phyloP scores from a whole-genome alignment of 2,797 vertebrate species.

The Gephyroberyx darwinii region DNA sequence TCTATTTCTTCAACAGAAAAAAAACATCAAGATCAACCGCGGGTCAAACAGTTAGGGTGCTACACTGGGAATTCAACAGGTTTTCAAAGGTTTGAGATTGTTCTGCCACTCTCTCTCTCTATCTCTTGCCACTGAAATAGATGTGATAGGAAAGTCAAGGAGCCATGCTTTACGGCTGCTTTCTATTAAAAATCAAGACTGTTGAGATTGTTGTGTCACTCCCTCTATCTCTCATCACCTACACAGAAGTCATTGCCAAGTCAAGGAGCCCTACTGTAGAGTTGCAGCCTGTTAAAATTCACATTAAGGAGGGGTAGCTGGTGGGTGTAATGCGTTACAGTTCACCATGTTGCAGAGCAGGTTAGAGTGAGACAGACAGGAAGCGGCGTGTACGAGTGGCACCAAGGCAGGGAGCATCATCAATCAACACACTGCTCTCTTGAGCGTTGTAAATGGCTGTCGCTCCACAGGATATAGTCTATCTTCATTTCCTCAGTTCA shows the following conservation, averaged over 20 bases:
- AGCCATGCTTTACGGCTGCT: conserved; percentile 22
- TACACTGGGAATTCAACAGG: conserved; percentile 36
- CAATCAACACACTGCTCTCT: conserved; percentile 57
- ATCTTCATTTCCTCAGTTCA: conserved; percentile 41
- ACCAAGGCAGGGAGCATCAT: conserved; percentile 46
- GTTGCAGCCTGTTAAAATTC: conserved; percentile 10
- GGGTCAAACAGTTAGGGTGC: conserved; percentile 28
- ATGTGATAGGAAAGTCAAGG: conserved; percentile 12
- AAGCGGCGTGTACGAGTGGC: conserved; percentile 41
- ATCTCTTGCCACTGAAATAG: conserved; percentile 31
- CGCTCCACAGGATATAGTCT: conserved; percentile 52
- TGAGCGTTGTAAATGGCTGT: conserved; percentile 51
- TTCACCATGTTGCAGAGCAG: conserved; percentile 25
- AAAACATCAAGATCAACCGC: conserved; percentile 19
- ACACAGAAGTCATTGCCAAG: conserved; percentile 28
- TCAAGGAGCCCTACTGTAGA: conserved; percentile 31
- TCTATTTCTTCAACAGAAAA: conserved; percentile 31
- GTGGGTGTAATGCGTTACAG: conserved; percentile 15
- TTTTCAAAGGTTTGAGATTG: conserved; percentile 23
- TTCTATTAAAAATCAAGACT: conserved; percentile 23
- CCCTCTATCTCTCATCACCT: conserved; percentile 4
- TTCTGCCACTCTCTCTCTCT: conserved; percentile 13
- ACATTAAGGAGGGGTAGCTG: conserved; percentile 5
- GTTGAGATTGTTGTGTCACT: conserved; percentile 4
- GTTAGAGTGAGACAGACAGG: conserved; percentile 49